Evolutionary conservation across 2,888 invertebrate species (phyloP).

Genomic region (Drosophila borborema): DNA sequence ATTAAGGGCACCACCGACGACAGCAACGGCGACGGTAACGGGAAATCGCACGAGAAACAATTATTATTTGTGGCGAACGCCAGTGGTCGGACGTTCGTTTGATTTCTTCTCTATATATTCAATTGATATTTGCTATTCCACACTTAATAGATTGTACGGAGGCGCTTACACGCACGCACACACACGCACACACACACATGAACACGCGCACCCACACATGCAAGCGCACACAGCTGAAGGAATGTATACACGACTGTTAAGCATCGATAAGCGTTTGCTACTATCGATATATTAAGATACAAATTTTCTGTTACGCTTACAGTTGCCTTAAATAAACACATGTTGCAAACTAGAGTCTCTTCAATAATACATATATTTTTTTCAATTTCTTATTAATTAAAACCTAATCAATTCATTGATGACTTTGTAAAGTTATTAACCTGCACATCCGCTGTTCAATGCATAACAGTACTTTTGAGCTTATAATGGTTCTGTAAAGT

Average conservation of each 20-base stretch:
- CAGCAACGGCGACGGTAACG: slow-evolving; percentile 11
- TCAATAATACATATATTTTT: neutral
- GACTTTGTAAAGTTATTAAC: neutral
- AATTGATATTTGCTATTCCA: slow-evolving; percentile 62
- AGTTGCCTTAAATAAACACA: neutral
- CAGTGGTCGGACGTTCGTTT: slow-evolving; percentile 45
- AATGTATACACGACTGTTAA: slow-evolving; percentile 41
- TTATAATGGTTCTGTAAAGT: slow-evolving; percentile 9
- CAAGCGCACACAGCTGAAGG: slow-evolving; percentile 48
- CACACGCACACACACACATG: slow-evolving; percentile 5
- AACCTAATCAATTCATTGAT: neutral
- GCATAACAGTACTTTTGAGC: slow-evolving; percentile 27
- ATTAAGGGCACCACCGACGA: slow-evolving; percentile 25
- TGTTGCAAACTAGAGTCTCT: accelerated
- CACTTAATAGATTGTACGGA: slow-evolving; percentile 60
- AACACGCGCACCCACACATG: slow-evolving; percentile 19
- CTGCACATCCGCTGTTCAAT: slow-evolving; percentile 13
- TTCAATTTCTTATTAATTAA: too few relatives aligned
- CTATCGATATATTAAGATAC: slow-evolving; percentile 32
- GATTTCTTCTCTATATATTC: slow-evolving; percentile 58
- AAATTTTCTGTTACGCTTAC: slow-evolving; percentile 13
- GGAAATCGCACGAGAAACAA: slow-evolving; percentile 23
- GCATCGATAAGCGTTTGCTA: slow-evolving; percentile 24
- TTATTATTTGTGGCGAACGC: slow-evolving; percentile 28
- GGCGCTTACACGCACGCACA: slow-evolving; percentile 48